Percentiles rank a stretch among this genome's conserved stretches.
Evolutionary conservation across 1,140 invertebrate species (phyloP).

Genomic region (Ostrea denselamellosa): DNA sequence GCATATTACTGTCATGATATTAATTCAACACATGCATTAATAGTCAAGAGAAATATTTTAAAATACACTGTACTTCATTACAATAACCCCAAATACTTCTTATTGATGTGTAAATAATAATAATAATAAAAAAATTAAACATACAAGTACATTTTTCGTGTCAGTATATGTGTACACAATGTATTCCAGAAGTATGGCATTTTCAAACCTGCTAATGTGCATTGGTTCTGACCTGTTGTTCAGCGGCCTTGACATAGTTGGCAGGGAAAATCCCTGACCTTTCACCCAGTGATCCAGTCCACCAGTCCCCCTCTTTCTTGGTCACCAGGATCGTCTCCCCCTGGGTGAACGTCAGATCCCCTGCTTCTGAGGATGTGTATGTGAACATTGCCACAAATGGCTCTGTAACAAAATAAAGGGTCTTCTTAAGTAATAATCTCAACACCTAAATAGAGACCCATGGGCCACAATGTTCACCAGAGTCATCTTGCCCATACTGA

Average conservation of each 20-base stretch:
- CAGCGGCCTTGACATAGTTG: slow-evolving; percentile 80
- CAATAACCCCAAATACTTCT: too few relatives aligned
- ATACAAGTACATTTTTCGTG: too few relatives aligned
- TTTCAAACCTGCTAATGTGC: too few relatives aligned
- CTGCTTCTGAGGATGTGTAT: slow-evolving; percentile 89
- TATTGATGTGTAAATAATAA: too few relatives aligned
- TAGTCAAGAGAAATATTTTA: background rate
- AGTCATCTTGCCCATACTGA: too few relatives aligned
- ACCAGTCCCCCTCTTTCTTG: slow-evolving; percentile 94
- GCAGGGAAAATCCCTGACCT: slow-evolving; percentile 94
- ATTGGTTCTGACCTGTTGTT: slow-evolving; percentile 64
- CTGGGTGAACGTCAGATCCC: slow-evolving; percentile 94
- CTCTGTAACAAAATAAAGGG: slow-evolving; percentile 78
- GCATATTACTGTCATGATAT: background rate
- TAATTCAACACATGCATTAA: background rate
- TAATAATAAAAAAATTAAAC: too few relatives aligned
- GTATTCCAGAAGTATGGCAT: background rate
- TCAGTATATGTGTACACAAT: too few relatives aligned
- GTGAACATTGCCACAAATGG: slow-evolving; percentile 86
- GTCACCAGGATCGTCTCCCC: slow-evolving; percentile 88
- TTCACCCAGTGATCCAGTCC: slow-evolving; percentile 94
- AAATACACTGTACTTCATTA: too few relatives aligned
- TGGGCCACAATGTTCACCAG: too few relatives aligned
- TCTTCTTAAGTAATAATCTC: too few relatives aligned
- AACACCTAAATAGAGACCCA: too few relatives aligned